phyloP scores from a whole-genome alignment of 2,113 vertebrate genomes.

The Strix aluco region DNA sequence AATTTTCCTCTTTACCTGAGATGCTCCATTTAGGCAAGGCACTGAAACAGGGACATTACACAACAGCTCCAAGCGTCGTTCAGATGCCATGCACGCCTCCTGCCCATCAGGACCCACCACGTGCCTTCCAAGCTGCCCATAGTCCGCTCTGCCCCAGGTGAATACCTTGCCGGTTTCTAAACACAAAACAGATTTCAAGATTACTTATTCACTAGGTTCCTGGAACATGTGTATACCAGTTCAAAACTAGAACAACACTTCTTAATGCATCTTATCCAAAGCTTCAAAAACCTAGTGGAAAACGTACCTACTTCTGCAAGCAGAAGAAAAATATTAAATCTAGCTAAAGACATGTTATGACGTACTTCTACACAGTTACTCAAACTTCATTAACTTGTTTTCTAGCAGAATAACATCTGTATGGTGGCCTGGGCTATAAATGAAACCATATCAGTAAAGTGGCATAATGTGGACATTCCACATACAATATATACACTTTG shows the following conservation, averaged over 20 bases:
- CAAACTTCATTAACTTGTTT: slow-evolving; percentile 41
- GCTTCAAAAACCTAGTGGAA: not conserved
- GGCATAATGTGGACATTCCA: slow-evolving; percentile 42
- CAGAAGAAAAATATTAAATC: not conserved
- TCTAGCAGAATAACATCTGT: slow-evolving; percentile 51
- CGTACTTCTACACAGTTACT: not conserved
- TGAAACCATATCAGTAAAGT: slow-evolving; percentile 48
- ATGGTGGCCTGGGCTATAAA: slow-evolving; percentile 45
- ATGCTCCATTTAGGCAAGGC: slow-evolving; percentile 77
- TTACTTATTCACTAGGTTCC: not conserved
- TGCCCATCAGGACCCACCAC: not conserved
- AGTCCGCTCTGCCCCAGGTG: slow-evolving; percentile 90
- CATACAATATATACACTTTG: slow-evolving; percentile 10
- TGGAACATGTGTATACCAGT: not conserved
- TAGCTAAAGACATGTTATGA: not conserved
- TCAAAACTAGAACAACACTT: not conserved
- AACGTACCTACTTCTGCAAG: not conserved
- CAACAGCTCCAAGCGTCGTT: not conserved
- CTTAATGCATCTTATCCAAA: not conserved
- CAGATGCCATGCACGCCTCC: not conserved
- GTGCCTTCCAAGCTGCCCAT: slow-evolving; percentile 86
- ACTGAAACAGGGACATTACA: slow-evolving; percentile 71
- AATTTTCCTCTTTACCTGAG: slow-evolving; percentile 76
- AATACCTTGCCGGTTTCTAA: slow-evolving; percentile 87
- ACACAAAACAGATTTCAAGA: slow-evolving; percentile 47